These are phyloP conservation scores for Perizoma affinitatum DNA, from an alignment of 2,888 invertebrate species.

Conservation along the genomic window DNA sequence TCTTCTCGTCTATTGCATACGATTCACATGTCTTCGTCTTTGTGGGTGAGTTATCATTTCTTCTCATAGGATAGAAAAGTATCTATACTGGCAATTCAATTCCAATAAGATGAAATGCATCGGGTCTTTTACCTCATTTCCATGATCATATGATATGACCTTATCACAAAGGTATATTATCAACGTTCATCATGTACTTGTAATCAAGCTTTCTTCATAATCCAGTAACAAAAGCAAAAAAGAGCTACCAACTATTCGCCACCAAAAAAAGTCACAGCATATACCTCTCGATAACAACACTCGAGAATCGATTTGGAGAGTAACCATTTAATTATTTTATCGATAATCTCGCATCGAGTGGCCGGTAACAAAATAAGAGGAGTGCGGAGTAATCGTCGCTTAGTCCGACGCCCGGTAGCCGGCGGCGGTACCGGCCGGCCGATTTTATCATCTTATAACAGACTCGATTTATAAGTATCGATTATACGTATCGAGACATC, in stretches of 20 bases:
- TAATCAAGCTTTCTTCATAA: too few relatives aligned
- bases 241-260: slow-evolving; percentile 54
- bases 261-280: slow-evolving; percentile 75
- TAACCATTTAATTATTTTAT: slow-evolving; percentile 85
- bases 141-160: too few relatives aligned
- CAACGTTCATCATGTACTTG: too few relatives aligned
- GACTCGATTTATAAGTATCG: slow-evolving; percentile 83
- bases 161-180: too few relatives aligned
- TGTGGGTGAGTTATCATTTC: too few relatives aligned
- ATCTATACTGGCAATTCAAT: too few relatives aligned
- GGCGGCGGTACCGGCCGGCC: slow-evolving; percentile 72
- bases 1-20: too few relatives aligned
- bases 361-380: slow-evolving; percentile 73
- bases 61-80: too few relatives aligned
- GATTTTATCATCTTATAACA: slow-evolving; percentile 83
- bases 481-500: slow-evolving; percentile 80
- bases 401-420: slow-evolving; percentile 82
- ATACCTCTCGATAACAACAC: slow-evolving; percentile 82
- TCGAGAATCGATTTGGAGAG: slow-evolving; percentile 83
- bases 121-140: too few relatives aligned
- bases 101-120: too few relatives aligned
- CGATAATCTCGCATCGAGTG: slow-evolving; percentile 81
- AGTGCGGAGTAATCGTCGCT: slow-evolving; percentile 80
- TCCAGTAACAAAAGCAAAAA: slow-evolving; percentile 9
- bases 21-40: too few relatives aligned